Percentiles rank a stretch among this genome's conserved stretches.
These are phyloP conservation scores for Zaprionus kolodkinae DNA, from an alignment of 1,140 invertebrate genomes.

Conservation along the genomic window DNA sequence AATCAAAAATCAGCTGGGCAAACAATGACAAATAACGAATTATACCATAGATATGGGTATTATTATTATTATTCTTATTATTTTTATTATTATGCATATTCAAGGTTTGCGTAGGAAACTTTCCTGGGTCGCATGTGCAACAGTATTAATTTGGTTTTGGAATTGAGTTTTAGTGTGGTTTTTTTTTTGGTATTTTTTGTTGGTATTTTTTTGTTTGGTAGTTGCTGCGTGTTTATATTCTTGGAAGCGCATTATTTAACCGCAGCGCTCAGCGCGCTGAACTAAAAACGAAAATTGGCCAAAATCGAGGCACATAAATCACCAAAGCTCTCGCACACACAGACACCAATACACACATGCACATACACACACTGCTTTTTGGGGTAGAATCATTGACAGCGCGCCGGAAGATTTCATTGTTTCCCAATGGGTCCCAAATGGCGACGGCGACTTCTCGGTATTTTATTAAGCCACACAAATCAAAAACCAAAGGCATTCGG, in stretches of 20 bases:
- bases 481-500: conserved; percentile 63
- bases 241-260: conserved; percentile 81
- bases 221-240: conserved; percentile 60
- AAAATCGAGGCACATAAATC: conserved; percentile 80
- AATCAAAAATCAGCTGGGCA: conserved; percentile 44
- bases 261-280: conserved; percentile 61
- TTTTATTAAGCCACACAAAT: conserved; percentile 83
- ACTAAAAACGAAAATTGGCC: conserved; percentile 82
- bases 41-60: conserved; percentile 68
- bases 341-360: conserved; percentile 13
- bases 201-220: conserved; percentile 17
- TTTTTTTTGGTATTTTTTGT: conserved; percentile 13
- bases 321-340: conserved; percentile 41
- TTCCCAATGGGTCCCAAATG: conserved; percentile 67
- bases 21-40: conserved; percentile 78
- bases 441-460: conserved; percentile 73
- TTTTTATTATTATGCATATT: conserved; percentile 60
- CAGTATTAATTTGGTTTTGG: conserved; percentile 38
- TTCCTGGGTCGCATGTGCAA: conserved; percentile 59
- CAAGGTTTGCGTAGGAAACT: conserved; percentile 49
- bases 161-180: conserved; percentile 19
- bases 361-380: conserved; percentile 42
- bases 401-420: conserved; percentile 81
- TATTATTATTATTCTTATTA: conserved; percentile 39
- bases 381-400: conserved; percentile 81